These are phyloP conservation scores for Prosopocoilus inquinatus DNA, from an alignment of 2,888 invertebrate genomes.

Conservation along the genomic window DNA sequence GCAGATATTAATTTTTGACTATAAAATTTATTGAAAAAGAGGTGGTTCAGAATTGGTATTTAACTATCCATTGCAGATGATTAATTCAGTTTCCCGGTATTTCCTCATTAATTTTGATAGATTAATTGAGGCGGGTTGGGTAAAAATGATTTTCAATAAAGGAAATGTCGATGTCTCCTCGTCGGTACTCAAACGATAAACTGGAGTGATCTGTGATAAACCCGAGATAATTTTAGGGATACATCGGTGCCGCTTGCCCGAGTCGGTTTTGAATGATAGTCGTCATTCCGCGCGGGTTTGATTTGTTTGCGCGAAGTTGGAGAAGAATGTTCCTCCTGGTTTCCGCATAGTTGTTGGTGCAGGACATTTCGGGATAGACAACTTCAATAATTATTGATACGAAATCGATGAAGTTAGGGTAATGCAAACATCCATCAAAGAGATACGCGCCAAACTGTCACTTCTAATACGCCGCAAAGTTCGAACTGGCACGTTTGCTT, in stretches of 20 bases:
- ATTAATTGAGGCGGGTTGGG: background rate
- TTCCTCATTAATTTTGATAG: constrained; percentile 18
- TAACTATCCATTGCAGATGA: constrained; percentile 9
- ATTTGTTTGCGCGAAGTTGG: too few relatives aligned
- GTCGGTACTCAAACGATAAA: too few relatives aligned
- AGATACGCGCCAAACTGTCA: constrained; percentile 8
- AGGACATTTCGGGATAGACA: too few relatives aligned
- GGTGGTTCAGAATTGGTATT: background rate
- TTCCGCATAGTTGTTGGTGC: too few relatives aligned
- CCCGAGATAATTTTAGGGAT: constrained; percentile 4
- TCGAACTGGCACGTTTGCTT: constrained; percentile 24
- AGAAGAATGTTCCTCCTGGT: too few relatives aligned
- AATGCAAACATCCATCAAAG: constrained; percentile 1
- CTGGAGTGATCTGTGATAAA: background rate
- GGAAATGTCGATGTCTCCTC: too few relatives aligned
- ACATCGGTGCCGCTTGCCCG: constrained; percentile 16
- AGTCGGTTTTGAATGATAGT: constrained; percentile 4
- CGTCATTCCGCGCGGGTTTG: too few relatives aligned
- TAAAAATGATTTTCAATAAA: too few relatives aligned
- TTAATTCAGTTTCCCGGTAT: constrained; percentile 16
- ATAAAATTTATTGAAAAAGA: too few relatives aligned
- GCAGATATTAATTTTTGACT: too few relatives aligned
- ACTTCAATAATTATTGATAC: background rate
- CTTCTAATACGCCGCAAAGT: constrained; percentile 11
- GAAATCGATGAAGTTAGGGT: background rate